Base-by-base conservation (phyloP, 2,888 invertebrate species). In the Peribatodes rhomboidaria region DNA sequence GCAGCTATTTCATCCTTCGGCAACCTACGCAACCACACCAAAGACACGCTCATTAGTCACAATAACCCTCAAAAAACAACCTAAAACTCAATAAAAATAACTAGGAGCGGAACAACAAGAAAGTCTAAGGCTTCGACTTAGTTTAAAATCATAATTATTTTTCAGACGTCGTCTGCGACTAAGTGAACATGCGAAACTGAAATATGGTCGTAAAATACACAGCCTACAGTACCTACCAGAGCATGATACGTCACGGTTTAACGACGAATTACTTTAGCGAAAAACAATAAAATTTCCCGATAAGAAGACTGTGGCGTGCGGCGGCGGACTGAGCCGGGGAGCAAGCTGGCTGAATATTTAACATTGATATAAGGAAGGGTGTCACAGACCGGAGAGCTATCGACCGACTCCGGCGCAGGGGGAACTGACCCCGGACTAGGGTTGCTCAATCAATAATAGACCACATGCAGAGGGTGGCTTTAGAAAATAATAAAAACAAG, bases 1-100 rank as follows among this genome's bases (percentile, higher is more conserved):
- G 95, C 94, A 73, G 96, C 96, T 70, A 99, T 97, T 84, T 98
- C 98, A 80, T 97, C 97, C 78, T 95, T 95, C 56, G 96, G 95
- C 87, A 97, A 97, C 89, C 98, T 98, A 90, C 81, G 94, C 91
- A 89, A 83, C 88, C 90, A 93, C 71, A 89, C 92, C 87, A 90
- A 75, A 44, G 89, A 90, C 57, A 93, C 89, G 78, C 88, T 90
- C 92, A 93, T 90, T 82, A 86, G 52, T 65, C 58, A 44, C 55
- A 66, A 69, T 31, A 54, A 35, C 14, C 37, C 16, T 27, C 27
- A 16, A 47, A 50, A 13, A 42, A 65, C 54, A 18, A 56, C 18
- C 44, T 46, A 62, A 70, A 68, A 71, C 70, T 57, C 62, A 54
- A 57, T 56, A 69, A 2, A 53, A 61, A 58, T 61, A 64, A 71